Percentiles rank a stretch among this genome's conserved stretches.
Evolutionary conservation across 2,113 vertebrate genomes (phyloP).

Genomic region (Oreochromis spilurus): DNA sequence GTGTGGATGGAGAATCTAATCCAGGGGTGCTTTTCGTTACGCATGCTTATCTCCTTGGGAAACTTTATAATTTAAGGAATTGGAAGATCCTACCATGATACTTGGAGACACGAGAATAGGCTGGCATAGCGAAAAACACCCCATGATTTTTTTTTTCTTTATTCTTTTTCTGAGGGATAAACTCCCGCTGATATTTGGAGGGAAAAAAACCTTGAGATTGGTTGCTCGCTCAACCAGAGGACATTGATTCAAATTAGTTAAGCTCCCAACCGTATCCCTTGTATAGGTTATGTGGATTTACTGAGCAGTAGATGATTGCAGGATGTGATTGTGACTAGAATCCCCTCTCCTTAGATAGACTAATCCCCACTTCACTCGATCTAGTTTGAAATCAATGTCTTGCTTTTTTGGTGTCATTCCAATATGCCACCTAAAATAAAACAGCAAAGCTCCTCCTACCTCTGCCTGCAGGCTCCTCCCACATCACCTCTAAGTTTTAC

Average conservation of each 20-base stretch:
- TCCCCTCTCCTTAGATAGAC: background rate
- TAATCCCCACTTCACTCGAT: background rate
- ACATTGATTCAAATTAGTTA: slow-evolving; percentile 58
- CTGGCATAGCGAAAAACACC: background rate
- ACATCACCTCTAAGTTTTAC: slow-evolving; percentile 40
- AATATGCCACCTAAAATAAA: slow-evolving; percentile 50
- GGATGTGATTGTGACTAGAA: slow-evolving; percentile 39
- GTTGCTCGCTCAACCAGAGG: slow-evolving; percentile 23
- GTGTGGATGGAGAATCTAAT: slow-evolving; percentile 29
- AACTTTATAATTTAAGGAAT: background rate
- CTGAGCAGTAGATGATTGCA: slow-evolving; percentile 38
- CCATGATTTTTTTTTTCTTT: background rate
- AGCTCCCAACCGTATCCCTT: background rate
- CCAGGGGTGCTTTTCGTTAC: background rate
- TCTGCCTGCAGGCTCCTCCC: slow-evolving; percentile 71
- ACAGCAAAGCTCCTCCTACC: slow-evolving; percentile 71
- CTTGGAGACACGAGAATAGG: background rate
- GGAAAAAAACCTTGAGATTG: background rate
- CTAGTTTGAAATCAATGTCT: slow-evolving; percentile 60
- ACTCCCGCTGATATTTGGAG: slow-evolving; percentile 11
- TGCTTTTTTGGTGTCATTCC: slow-evolving; percentile 46
- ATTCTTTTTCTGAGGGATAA: slow-evolving; percentile 26
- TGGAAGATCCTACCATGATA: background rate
- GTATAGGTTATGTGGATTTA: slow-evolving; percentile 22
- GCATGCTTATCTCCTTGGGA: background rate